Conservation (phyloP, 2,797 vertebrate species). For the Lagodon rhomboides region DNA sequence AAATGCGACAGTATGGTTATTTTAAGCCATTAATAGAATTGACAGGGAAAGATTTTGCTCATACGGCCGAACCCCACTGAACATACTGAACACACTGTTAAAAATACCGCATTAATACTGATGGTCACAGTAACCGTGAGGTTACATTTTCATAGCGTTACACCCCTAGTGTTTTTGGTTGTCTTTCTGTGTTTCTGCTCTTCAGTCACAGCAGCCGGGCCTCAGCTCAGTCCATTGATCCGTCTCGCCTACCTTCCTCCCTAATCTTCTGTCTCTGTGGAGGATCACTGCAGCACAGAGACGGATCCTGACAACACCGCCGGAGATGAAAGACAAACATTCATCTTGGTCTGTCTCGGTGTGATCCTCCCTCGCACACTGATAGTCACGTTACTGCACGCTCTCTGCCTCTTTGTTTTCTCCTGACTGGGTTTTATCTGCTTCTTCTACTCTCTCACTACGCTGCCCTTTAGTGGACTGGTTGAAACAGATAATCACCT, state of each 20-base stretch:
- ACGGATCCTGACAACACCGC: slow-evolving; percentile 49
- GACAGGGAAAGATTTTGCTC: no score
- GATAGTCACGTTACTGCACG: slow-evolving; percentile 7
- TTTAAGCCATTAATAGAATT: no score
- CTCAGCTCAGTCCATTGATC: slow-evolving; percentile 23
- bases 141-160: no score
- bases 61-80: no score
- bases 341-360: slow-evolving; percentile 19
- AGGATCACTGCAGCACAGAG: slow-evolving; percentile 32
- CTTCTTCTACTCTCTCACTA: slow-evolving; percentile 2
- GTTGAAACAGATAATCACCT: slow-evolving; percentile 52
- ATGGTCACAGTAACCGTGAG: no score
- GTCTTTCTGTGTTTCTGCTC: not conserved
- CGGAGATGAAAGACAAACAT: slow-evolving; percentile 56
- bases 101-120: no score
- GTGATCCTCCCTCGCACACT: slow-evolving; percentile 13
- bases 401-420: slow-evolving; percentile 8
- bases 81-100: no score
- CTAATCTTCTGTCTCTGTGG: slow-evolving; percentile 36
- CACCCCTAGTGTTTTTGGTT: not conserved
- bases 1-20: no score
- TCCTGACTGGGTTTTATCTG: slow-evolving; percentile 25
- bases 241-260: slow-evolving; percentile 4
- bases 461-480: no score
- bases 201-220: not conserved